Evolutionary conservation across 2,888 invertebrate species (phyloP), one percentile per base, ranked within the genome.

Genomic region (Steinernema hermaphroditum): DNA sequence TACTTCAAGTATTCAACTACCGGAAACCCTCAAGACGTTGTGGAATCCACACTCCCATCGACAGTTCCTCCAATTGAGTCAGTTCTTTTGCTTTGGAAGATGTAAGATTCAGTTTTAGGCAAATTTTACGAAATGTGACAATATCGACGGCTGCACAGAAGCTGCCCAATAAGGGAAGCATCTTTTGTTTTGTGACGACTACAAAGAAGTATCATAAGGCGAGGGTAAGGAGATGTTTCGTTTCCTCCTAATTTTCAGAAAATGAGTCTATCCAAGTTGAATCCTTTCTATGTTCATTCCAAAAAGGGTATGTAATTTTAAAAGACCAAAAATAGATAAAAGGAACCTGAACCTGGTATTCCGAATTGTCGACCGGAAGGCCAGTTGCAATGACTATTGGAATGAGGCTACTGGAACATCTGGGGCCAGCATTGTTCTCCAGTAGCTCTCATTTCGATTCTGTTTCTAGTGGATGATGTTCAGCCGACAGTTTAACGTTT

Each of bases 151-250:
- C 62, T 16, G 62, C 62, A 2, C 29, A n/a, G 29, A 29, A 16
- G 27, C 34, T 62, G 32, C 62, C 62, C 16, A 62, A 29, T 16
- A 62, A 19, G 1, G 62, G 62, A 16, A 2, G 4, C 16, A 14
- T 62, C 27, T 62, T 62, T 32, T 62, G 62, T n/a, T 62, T 62
- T n/a, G 62, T 34, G 12, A 32, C 32, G 2, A 62, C 62, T 12
- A 62, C 29, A 4, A 29, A 16, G 6, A 62, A 32, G 34, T 62
- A 62, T 32, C 62, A 62, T n/a, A 14, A 16, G 27, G 32, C 32
- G 1, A 29, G 32, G 32, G 62, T 62, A 62, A 29, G 34, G 62
- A 32, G 27, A 6, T 16, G 12, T 32, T 14, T 9, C 24, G 6
- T 14, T 22, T 6, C 19, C 2, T 2, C 4, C 24, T 4, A 22